A percentile compares a stretch with the other conserved stretches of the same genome.
phyloP scores from a whole-genome alignment of 2,888 invertebrate genomes.

The Campaea margaritaria region DNA sequence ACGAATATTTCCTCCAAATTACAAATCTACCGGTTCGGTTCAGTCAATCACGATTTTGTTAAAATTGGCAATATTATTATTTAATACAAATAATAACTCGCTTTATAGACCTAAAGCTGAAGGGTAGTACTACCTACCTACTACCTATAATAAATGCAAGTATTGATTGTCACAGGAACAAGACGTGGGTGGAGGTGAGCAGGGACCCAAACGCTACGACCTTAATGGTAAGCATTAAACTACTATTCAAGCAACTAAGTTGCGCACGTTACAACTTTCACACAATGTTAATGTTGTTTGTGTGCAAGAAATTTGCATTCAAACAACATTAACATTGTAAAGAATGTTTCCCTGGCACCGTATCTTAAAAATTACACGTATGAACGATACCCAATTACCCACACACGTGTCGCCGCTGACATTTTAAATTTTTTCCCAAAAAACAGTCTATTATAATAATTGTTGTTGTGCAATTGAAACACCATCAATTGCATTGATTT shows the following conservation, averaged over 20 bases:
- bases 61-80: no score
- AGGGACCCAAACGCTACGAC: constrained; percentile 63
- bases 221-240: constrained; percentile 60
- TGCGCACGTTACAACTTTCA: constrained; percentile 41
- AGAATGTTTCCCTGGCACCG: constrained; percentile 44
- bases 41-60: no score
- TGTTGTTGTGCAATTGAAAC: not conserved
- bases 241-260: constrained; percentile 22
- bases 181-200: constrained; percentile 62
- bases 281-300: constrained; percentile 39
- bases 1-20: no score
- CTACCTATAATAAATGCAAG: constrained; percentile 2
- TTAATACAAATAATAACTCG: not conserved
- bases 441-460: not conserved
- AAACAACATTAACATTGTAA: constrained; percentile 37
- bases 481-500: not conserved
- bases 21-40: no score
- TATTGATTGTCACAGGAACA: constrained; percentile 59
- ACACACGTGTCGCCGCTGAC: constrained; percentile 12
- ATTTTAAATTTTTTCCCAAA: not conserved
- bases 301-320: constrained; percentile 43
- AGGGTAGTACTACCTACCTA: not conserved
- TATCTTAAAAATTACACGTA: constrained; percentile 9
- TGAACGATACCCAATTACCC: not conserved
- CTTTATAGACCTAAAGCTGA: not conserved